A percentile compares a stretch with the other conserved stretches of the same genome.
Evolutionary conservation across 2,888 invertebrate genomes (phyloP).

Genomic region (Ophion obscuratus): DNA sequence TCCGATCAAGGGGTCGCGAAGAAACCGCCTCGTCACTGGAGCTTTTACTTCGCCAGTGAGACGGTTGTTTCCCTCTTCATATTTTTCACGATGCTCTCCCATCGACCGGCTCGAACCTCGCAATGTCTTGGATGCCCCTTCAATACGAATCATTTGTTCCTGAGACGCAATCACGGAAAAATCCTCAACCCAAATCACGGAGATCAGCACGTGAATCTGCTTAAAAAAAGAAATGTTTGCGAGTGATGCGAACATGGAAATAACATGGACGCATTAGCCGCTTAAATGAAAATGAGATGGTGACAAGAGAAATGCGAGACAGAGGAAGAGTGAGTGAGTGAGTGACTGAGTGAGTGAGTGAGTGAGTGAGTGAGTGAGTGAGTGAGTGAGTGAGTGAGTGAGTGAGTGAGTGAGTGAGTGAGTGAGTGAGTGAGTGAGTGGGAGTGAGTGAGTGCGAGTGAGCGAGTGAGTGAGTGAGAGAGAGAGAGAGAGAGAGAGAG

Average conservation of each 20-base stretch:
- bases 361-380: too few relatives aligned
- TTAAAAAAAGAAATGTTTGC: conserved; percentile 36
- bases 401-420: too few relatives aligned
- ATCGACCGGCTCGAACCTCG: conserved; percentile 3
- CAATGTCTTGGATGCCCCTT: conserved; percentile 15
- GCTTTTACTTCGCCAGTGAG: conserved; percentile 42
- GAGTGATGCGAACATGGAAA: conserved; percentile 79
- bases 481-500: too few relatives aligned
- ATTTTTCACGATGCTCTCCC: conserved; percentile 32
- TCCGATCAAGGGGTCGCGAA: conserved; percentile 76
- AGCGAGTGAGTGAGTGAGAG: too few relatives aligned
- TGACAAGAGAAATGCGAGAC: conserved; percentile 33
- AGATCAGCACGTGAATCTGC: neutral
- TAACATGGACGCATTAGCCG: conserved; percentile 82
- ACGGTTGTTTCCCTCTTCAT: conserved; percentile 58
- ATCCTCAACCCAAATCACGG: neutral
- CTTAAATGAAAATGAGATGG: conserved; percentile 78
- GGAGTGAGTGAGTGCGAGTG: too few relatives aligned
- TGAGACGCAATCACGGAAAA: neutral
- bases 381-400: too few relatives aligned
- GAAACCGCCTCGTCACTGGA: conserved; percentile 58
- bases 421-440: too few relatives aligned
- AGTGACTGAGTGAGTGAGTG: too few relatives aligned
- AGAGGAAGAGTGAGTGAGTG: too few relatives aligned
- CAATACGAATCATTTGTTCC: conserved; percentile 28